Evolutionary conservation across 2,888 invertebrate genomes (phyloP).

Genomic region (Sminthurinus aureus): DNA sequence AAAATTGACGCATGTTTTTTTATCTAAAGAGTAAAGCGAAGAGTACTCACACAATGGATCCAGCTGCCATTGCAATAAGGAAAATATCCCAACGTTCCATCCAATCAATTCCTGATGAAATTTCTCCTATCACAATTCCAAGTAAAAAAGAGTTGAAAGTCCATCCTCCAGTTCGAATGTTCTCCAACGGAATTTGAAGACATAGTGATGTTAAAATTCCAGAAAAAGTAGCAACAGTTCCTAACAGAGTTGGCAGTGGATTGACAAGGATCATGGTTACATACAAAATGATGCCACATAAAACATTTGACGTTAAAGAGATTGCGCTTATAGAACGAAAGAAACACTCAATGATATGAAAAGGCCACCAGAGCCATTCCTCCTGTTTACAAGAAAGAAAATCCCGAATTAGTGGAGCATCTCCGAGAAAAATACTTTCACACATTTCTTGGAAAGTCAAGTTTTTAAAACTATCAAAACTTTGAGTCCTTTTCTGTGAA

Average conservation of each 20-base stretch:
- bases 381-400: not conserved
- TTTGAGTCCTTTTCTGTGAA: too few relatives aligned
- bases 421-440: not conserved
- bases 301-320: constrained; percentile 44
- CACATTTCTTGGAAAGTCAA: not conserved
- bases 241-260: constrained; percentile 43
- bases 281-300: constrained; percentile 48
- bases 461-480: too few relatives aligned
- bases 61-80: not conserved
- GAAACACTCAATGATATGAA: constrained; percentile 29
- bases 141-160: constrained; percentile 50
- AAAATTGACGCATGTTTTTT: too few relatives aligned
- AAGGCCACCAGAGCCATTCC: not conserved
- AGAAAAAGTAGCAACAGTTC: constrained; percentile 34
- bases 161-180: constrained; percentile 41
- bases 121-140: constrained; percentile 44
- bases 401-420: not conserved
- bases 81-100: not conserved
- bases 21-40: not conserved
- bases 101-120: not conserved
- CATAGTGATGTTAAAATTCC: constrained; percentile 47
- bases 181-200: constrained; percentile 41
- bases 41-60: not conserved
- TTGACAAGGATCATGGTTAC: constrained; percentile 44
- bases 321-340: constrained; percentile 46